These are phyloP conservation scores for Avahi laniger DNA, from an alignment of 2,797 vertebrate genomes.

Conservation along the genomic window DNA sequence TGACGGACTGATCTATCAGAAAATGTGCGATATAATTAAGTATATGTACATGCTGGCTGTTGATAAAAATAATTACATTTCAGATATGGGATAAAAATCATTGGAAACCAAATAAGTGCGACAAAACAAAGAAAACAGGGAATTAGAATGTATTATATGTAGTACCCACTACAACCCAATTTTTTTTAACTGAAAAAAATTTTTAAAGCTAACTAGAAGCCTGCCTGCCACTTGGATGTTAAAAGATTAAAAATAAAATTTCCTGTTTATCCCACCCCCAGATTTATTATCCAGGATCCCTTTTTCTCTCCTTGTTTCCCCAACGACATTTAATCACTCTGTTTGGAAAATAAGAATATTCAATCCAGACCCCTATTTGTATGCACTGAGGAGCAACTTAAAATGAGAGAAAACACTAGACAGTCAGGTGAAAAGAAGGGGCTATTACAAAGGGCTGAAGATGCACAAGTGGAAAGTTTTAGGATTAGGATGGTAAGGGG, in stretches of 20 bases:
- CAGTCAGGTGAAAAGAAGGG: not conserved
- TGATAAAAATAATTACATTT: slow-evolving; percentile 64
- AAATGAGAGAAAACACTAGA: not conserved
- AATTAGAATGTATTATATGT: slow-evolving; percentile 63
- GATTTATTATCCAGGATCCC: not conserved
- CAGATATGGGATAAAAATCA: slow-evolving; percentile 54
- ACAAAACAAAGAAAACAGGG: slow-evolving; percentile 48
- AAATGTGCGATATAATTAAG: slow-evolving; percentile 64
- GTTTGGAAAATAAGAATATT: slow-evolving; percentile 15
- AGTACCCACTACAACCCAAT: not conserved
- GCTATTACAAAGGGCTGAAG: not conserved
- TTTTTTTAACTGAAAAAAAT: slow-evolving; percentile 41
- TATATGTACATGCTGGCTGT: slow-evolving; percentile 34
- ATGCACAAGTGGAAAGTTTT: not conserved
- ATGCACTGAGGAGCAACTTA: not conserved
- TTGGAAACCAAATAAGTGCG: slow-evolving; percentile 51
- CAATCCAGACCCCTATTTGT: not conserved
- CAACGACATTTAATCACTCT: not conserved
- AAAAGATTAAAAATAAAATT: not conserved
- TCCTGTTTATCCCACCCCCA: not conserved
- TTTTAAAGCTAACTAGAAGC: not conserved
- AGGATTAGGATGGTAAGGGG: not conserved
- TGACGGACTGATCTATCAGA: slow-evolving; percentile 55
- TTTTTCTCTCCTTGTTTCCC: not conserved
- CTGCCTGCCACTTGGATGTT: slow-evolving; percentile 13